Evolutionary conservation across 1,140 invertebrate species (phyloP), one percentile per base, ranked within the genome.

Genomic region (Meloidogyne floridensis): DNA sequence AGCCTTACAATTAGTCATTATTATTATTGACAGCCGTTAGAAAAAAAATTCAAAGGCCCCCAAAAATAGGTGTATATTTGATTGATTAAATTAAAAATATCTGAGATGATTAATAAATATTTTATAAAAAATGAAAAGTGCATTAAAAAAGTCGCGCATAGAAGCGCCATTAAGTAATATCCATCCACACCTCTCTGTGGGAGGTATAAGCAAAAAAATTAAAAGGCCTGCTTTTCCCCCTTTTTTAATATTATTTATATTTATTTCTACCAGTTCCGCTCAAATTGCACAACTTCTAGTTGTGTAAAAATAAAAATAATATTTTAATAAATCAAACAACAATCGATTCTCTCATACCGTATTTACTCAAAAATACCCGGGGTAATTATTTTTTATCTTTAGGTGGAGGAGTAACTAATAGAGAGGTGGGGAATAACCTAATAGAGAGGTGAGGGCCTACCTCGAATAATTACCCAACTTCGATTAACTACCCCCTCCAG

Each of bases 181-280:
- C 4, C n/a, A 5, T 5, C n/a, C n/a, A 65, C n/a, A n/a, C n/a
- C 3, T n/a, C 59, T 65, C 59, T 65, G 15, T 65, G 59, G 59
- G 59, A 65, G 59, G 59, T 65, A 65, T 65, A n/a, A 13, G n/a
- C n/a, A n/a, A 59, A 59, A 59, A 65, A 65, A 65, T 65, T n/a
- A 65, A 65, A 59, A 65, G 59, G 59, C 59, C 59, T 65, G 59
- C 59, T 65, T 65, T 65, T 47, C 47, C 47, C 43, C 47, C 7
- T 47, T 47, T 47, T 47, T 47, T 47, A 47, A 47, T 47, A 47
- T 47, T 54, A 54, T n/a, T 65, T n/a, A n/a, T 65, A 13, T n/a
- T 65, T 65, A 65, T 65, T 65, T n/a, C n/a, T 65, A 65, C 59
- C 59, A 65, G 59, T 65, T 65, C 59, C 59, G 59, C 59, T 65